These are phyloP conservation scores for Distichodus sexfasciatus DNA, from an alignment of 2,797 vertebrate species.

Conservation along the genomic window DNA sequence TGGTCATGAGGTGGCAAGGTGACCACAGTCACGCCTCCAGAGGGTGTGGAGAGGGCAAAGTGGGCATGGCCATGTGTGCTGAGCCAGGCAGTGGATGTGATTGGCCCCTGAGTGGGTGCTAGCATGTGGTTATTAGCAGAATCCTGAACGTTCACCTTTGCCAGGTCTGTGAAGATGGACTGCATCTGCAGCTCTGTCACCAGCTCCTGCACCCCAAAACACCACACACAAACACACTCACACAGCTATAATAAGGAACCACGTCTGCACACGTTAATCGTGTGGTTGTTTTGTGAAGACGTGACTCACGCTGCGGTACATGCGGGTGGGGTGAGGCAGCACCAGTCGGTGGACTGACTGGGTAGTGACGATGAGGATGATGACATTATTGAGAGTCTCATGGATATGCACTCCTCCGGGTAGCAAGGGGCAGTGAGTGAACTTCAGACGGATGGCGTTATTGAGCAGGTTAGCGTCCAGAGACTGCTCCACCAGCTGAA, in stretches of 20 bases:
- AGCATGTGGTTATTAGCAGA: conserved; percentile 76
- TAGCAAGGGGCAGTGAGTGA: conserved; percentile 80
- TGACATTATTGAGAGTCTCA: conserved; percentile 83
- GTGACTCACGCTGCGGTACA: conserved; percentile 88
- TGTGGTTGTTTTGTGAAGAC: background rate
- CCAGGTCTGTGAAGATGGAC: conserved; percentile 88
- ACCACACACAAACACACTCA: conserved; percentile 1
- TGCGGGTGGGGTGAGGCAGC: conserved; percentile 84
- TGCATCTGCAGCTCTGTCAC: conserved; percentile 88
- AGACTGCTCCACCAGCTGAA: conserved; percentile 88
- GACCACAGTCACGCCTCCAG: conserved; percentile 84
- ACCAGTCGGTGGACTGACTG: conserved; percentile 86
- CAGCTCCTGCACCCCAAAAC: conserved; percentile 75
- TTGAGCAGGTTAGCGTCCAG: conserved; percentile 88
- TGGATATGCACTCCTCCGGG: conserved; percentile 84
- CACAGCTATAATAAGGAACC: background rate
- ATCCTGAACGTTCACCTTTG: conserved; percentile 84
- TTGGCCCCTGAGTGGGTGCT: conserved; percentile 69
- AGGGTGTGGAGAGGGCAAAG: conserved; percentile 82
- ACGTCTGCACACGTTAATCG: background rate
- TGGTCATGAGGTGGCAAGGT: conserved; percentile 79
- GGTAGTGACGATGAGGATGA: conserved; percentile 83
- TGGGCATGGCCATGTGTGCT: conserved; percentile 83
- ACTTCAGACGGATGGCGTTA: conserved; percentile 77
- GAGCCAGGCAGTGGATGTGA: conserved; percentile 80